These are phyloP conservation scores for Odocoileus virginianus DNA, from an alignment of 2,113 vertebrate species.

Conservation along the genomic window DNA sequence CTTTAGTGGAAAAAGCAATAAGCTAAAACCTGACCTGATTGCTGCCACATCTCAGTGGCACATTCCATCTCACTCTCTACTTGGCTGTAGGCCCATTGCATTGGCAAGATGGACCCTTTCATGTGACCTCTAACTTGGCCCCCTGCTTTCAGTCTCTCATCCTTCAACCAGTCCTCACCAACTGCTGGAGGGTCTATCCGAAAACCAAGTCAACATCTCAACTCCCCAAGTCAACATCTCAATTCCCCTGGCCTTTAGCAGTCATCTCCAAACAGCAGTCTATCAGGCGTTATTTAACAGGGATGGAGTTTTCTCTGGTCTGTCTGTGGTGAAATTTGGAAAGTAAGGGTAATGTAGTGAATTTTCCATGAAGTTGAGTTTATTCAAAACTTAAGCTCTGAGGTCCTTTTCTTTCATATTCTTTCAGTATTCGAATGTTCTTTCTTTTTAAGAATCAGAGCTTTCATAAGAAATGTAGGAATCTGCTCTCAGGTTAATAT, in stretches of 20 bases:
- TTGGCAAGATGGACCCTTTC: not conserved
- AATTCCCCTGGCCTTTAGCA: not conserved
- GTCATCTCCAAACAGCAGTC: not conserved
- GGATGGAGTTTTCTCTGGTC: not conserved
- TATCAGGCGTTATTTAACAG: not conserved
- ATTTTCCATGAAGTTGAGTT: constrained; percentile 4
- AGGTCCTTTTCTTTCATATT: not conserved
- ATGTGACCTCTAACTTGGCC: not conserved
- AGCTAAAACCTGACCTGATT: not conserved
- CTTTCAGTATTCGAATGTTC: not conserved
- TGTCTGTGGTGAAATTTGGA: not conserved
- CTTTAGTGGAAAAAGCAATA: not conserved
- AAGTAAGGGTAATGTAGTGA: not conserved
- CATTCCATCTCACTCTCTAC: not conserved
- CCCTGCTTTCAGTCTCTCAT: not conserved
- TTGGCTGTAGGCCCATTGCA: not conserved
- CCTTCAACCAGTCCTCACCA: not conserved
- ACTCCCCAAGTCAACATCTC: not conserved
- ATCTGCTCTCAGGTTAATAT: not conserved
- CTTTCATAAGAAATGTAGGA: constrained; percentile 1
- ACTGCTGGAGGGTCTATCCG: not conserved
- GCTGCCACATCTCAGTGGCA: not conserved
- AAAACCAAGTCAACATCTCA: not conserved
- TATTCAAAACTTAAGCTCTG: not conserved
- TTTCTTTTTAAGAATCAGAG: not conserved